Base-by-base conservation (phyloP, 2,797 vertebrate species). In the Lophura swinhoii region DNA sequence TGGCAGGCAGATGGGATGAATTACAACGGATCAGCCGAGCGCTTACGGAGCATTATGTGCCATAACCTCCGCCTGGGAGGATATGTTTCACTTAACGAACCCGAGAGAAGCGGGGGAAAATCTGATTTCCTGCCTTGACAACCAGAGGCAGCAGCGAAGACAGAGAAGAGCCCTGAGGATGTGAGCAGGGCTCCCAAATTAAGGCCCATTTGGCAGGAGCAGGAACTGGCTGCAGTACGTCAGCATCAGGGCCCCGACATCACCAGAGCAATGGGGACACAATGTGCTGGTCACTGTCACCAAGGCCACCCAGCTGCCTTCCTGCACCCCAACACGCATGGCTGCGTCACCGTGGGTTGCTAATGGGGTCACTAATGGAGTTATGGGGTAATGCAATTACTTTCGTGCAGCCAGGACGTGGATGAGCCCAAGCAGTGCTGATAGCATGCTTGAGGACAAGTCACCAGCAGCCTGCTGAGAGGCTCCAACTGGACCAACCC, bases 71-170 rank as follows among this genome's bases (percentile, higher is more conserved):
- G 41, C 29, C 41, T 0, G 0, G 70, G 46, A 46, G 39, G 44
- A 35, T 17, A 63, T 76, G 43, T 92, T 60, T 51, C 80, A 37
- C 77, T 88, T 51, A 66, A 69, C 11, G 18, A 77, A 59, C 23
- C 53, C 24, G 51, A 83, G 59, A 83, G 48, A 84, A 71, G 63
- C 44, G 16, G 33, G 22, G 48, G 33, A 3, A 71, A 93, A 95
- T 91, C 82, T 79, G 59, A 92, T 96, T 96, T 96, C 91, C 90
- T 84, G 51, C 87, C 91, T 59, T 85, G 91, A 92, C 84, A 77
- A 80, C 81, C 15, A 0, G 0, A 16, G 4, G 28, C 29, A 88
- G 84, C 33, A 17, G 44, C 14, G 31, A 85, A 69, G 76, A 81
- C 10, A 33, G 56, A 0, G 0, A 78, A 35, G 56, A 86, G 73